Conservation (phyloP, 2,888 invertebrate species). For the Allygus modestus region DNA sequence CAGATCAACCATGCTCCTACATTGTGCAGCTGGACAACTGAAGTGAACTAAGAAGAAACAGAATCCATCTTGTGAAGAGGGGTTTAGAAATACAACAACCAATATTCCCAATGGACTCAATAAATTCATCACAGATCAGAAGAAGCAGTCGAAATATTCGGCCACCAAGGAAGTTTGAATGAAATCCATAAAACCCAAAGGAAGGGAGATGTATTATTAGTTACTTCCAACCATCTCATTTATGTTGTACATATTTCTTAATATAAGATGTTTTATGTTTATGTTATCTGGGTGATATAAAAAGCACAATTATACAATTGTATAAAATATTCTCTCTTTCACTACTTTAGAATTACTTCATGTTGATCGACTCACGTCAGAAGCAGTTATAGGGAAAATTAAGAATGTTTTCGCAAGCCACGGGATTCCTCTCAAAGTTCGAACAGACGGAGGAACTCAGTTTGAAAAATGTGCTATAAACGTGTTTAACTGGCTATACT, state of each 20-base stretch:
- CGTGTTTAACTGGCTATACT: too few species aligned
- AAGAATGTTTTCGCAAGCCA: conserved; percentile 38
- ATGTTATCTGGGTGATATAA: too few species aligned
- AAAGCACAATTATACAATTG: too few species aligned
- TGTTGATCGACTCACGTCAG: too few species aligned
- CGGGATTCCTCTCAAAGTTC: neutral
- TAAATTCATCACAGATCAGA: neutral
- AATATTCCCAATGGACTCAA: neutral
- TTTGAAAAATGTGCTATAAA: conserved; percentile 21
- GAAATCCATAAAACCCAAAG: neutral
- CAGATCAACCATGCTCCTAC: neutral
- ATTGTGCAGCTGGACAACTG: neutral
- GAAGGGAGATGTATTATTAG: neutral
- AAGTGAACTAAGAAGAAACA: neutral
- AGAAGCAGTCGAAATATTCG: neutral
- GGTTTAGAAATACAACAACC: neutral
- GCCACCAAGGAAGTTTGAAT: neutral
- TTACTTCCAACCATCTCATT: neutral
- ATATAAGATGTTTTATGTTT: too few species aligned
- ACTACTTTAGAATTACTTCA: too few species aligned
- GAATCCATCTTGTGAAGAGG: neutral
- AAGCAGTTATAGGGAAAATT: too few species aligned
- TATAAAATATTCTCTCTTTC: too few species aligned
- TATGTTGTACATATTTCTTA: neutral
- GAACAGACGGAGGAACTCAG: conserved; percentile 48